A percentile compares a stretch with the other conserved stretches of the same genome.
Conservation (phyloP, 2,888 invertebrate species). For the Drosophila lacicola region DNA sequence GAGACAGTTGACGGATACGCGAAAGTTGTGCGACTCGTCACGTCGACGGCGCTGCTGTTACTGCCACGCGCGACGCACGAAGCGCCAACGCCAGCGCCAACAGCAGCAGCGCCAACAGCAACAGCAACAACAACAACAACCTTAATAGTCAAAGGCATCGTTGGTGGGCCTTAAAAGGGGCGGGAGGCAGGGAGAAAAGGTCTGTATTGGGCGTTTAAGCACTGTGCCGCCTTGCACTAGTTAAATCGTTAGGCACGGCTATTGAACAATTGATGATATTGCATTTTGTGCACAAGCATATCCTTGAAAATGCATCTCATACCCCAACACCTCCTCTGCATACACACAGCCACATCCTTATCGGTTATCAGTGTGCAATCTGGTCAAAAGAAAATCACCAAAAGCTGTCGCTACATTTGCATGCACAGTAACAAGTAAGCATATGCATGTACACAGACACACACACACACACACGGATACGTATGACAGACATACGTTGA, state of each 20-base stretch:
- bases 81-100: constrained; percentile 35
- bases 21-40: constrained; percentile 70
- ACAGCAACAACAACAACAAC: constrained; percentile 16
- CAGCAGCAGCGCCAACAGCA: constrained; percentile 17
- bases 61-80: constrained; percentile 56
- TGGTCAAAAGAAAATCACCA: constrained; percentile 29
- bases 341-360: constrained; percentile 8
- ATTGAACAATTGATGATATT: constrained; percentile 40
- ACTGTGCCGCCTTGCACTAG: constrained; percentile 9
- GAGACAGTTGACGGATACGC: constrained; percentile 47
- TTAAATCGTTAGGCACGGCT: constrained; percentile 23
- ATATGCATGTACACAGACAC: constrained; percentile 6
- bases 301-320: constrained; percentile 16
- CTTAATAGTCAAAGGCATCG: constrained; percentile 30
- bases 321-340: not conserved
- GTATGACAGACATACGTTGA: constrained; percentile 25
- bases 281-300: constrained; percentile 22
- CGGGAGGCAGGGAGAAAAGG: not conserved
- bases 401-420: constrained; percentile 22
- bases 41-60: constrained; percentile 75
- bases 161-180: constrained; percentile 17
- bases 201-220: constrained; percentile 5
- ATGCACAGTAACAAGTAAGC: constrained; percentile 34
- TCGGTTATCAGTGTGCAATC: constrained; percentile 27
- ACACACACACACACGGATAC: constrained; percentile 3